Base-by-base conservation (phyloP, 2,888 invertebrate species). In the Gasteruption jaculator region DNA sequence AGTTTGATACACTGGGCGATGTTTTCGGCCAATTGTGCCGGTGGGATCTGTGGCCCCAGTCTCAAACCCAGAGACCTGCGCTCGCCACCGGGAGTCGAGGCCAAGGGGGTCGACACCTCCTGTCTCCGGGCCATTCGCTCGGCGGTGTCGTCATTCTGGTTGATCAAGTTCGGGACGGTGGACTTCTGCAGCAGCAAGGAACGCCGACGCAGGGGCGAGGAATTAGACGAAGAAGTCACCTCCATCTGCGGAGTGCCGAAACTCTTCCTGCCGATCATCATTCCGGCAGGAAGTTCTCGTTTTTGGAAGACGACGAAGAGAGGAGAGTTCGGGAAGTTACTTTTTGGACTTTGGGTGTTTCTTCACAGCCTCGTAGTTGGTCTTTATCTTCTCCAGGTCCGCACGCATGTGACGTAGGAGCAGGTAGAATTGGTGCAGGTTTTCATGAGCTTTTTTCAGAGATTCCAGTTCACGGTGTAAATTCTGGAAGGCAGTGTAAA, bases 1-100 rank as follows among this genome's bases (percentile, higher is more conserved):
- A 68, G 47, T 36, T 66, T 60, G 22, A 68, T 60, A 26, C 68
- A 68, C 11, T 63, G 52, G 2, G 54, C 46, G n/a, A 65, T 57
- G 8, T 57, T 56, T 30, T 63, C 61, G 0, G 43, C 42, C 21
- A 69, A 55, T 40, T 67, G 59, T 1, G 52, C 45, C 1, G 33
- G 27, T 3, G 61, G 49, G 29, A 68, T 45, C 14, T 58, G 49
- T 0, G 55, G 44, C 6, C 63, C 25, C 3, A 49, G 46, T 11
- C 50, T 40, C 5, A 61, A 36, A 2, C 54, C 57, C 3, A 60
- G n/a, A 1, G 66, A 68, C 4, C 46, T 53, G 7, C 67, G 49
- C 20, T 31, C 54, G 20, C 50, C 53, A 3, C 7, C 43, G 3
- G 33, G 4, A 1, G 14, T n/a, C 0, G 25, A 1, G 2, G 26